Percentiles rank a stretch among this genome's conserved stretches.
Evolutionary conservation across 1,140 invertebrate genomes (phyloP).

Genomic region (Trachymyrmex septentrionalis): DNA sequence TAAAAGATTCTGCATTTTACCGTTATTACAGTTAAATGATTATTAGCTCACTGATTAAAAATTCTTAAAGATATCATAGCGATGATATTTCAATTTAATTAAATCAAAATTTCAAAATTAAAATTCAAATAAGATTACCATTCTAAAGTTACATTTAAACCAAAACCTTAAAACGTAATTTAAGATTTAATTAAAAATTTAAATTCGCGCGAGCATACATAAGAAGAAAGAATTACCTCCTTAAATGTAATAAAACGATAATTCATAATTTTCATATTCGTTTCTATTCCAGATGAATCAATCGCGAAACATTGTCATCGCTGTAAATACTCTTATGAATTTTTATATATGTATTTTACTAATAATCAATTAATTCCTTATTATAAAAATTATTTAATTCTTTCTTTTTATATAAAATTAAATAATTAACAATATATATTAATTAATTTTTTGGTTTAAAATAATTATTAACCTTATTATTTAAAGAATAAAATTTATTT

Average conservation of each 20-base stretch:
- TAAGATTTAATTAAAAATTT: not conserved
- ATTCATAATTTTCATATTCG: not conserved
- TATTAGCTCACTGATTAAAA: conserved; percentile 13
- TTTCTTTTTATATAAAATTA: not conserved
- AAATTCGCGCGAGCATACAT: not conserved
- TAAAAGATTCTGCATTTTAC: not conserved
- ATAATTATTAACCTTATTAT: not conserved
- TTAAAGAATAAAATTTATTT: not conserved
- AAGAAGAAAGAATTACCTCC: not conserved
- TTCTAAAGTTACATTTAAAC: conserved; percentile 1
- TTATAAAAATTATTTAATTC: too few relatives aligned
- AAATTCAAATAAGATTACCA: not conserved
- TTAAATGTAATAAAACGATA: not conserved
- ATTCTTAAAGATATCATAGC: conserved; percentile 1
- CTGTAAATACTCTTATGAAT: not conserved
- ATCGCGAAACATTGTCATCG: not conserved
- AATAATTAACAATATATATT: not conserved
- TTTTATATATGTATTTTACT: not conserved
- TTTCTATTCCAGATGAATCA: not conserved
- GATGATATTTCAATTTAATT: conserved; percentile 5
- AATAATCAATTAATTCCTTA: not conserved
- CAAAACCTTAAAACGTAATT: not conserved
- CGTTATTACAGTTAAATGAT: not conserved
- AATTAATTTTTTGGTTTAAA: not conserved
- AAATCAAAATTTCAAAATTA: conserved; percentile 9